A percentile compares a stretch with the other conserved stretches of the same genome.
Evolutionary conservation across 2,888 invertebrate genomes (phyloP).

Genomic region (Chromoteleia sp.): DNA sequence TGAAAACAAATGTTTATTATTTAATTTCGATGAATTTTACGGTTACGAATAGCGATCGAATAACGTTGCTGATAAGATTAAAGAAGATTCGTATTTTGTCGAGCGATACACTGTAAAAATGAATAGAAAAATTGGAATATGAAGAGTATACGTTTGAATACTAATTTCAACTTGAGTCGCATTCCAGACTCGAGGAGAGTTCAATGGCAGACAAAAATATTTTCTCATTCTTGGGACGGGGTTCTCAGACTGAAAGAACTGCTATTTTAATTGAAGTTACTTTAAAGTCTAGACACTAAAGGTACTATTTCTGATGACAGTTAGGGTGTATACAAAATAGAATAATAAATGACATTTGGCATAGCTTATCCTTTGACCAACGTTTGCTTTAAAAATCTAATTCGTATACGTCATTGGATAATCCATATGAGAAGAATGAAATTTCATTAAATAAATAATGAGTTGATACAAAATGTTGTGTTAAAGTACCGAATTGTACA

Average conservation of each 20-base stretch:
- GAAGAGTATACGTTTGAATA: conserved; percentile 29
- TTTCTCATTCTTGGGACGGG: conserved; percentile 62
- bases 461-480: no score
- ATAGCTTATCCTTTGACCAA: no score
- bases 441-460: no score
- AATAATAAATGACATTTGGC: conserved; percentile 24
- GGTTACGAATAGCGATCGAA: not conserved
- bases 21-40: not conserved
- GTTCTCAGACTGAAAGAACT: conserved; percentile 52
- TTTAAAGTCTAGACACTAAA: conserved; percentile 77
- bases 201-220: conserved; percentile 74
- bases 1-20: not conserved
- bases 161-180: conserved; percentile 36
- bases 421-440: no score
- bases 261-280: conserved; percentile 80
- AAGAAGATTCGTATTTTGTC: not conserved
- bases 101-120: no score
- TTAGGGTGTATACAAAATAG: conserved; percentile 69
- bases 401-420: no score
- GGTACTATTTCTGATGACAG: conserved; percentile 77
- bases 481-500: no score
- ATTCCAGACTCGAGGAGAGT: conserved; percentile 54
- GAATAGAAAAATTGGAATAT: conserved; percentile 46
- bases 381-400: no score
- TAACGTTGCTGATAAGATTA: not conserved